Percentiles rank a stretch among this genome's conserved stretches.
Conservation (phyloP, 1,140 invertebrate genomes). For the Cydia fagiglandana region DNA sequence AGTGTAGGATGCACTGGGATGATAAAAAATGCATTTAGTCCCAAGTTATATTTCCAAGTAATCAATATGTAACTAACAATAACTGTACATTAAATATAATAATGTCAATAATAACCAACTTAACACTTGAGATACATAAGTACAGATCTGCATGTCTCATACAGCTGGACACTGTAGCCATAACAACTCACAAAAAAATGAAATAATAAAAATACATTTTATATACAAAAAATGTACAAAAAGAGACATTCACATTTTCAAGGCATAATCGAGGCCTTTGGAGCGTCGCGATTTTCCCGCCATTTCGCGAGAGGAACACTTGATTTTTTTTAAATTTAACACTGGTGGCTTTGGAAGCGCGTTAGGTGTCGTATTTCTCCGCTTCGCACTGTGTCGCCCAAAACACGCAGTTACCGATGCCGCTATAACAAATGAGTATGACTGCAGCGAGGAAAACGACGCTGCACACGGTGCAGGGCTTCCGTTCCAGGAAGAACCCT, state of each 20-base stretch:
- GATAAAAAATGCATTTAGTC: slow-evolving; percentile 35
- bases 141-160: slow-evolving; percentile 56
- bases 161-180: slow-evolving; percentile 24
- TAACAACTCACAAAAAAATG: slow-evolving; percentile 47
- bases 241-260: slow-evolving; percentile 36
- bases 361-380: slow-evolving; percentile 85
- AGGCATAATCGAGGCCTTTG: slow-evolving; percentile 21
- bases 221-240: slow-evolving; percentile 67
- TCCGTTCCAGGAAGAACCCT: slow-evolving; percentile 96
- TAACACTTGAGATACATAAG: slow-evolving; percentile 61
- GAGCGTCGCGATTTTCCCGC: slow-evolving; percentile 36
- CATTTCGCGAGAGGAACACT: slow-evolving; percentile 50
- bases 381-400: slow-evolving; percentile 90
- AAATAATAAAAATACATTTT: slow-evolving; percentile 48
- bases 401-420: slow-evolving; percentile 95
- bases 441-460: slow-evolving; percentile 95
- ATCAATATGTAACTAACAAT: slow-evolving; percentile 53
- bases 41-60: slow-evolving; percentile 49
- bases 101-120: slow-evolving; percentile 55
- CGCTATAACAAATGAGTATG: slow-evolving; percentile 96
- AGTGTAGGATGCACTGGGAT: neutral
- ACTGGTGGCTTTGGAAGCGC: slow-evolving; percentile 51
- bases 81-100: slow-evolving; percentile 65
- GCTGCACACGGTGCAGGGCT: slow-evolving; percentile 98
- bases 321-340: slow-evolving; percentile 42